phyloP scores from a whole-genome alignment of 2,888 invertebrate genomes.

The Chymomyza caudatula region DNA sequence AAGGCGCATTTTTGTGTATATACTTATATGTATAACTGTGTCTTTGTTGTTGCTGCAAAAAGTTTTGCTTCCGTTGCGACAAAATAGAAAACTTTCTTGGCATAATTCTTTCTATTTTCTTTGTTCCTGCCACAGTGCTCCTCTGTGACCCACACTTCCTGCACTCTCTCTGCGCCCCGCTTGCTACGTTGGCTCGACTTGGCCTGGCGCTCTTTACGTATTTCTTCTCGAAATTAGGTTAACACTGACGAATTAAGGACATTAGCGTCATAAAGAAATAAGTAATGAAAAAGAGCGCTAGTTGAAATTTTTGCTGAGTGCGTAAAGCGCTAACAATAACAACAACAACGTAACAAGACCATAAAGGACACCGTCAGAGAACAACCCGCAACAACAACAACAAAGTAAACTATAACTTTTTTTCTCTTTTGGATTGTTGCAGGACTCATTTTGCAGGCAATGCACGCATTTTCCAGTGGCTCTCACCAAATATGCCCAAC shows the following conservation, averaged over 20 bases:
- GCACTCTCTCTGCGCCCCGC: not conserved
- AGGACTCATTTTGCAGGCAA: slow-evolving; percentile 45
- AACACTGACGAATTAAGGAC: slow-evolving; percentile 73
- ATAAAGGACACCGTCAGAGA: slow-evolving; percentile 9
- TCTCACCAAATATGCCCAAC: too few species aligned
- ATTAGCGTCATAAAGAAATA: slow-evolving; percentile 73
- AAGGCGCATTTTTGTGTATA: slow-evolving; percentile 24
- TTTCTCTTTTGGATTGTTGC: slow-evolving; percentile 43
- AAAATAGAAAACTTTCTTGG: slow-evolving; percentile 72
- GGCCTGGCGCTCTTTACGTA: slow-evolving; percentile 39
- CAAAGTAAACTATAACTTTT: slow-evolving; percentile 8
- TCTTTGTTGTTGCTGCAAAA: slow-evolving; percentile 46
- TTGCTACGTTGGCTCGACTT: not conserved
- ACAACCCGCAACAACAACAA: too few species aligned
- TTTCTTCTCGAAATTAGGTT: slow-evolving; percentile 61
- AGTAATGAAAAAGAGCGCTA: slow-evolving; percentile 61
- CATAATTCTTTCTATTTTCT: slow-evolving; percentile 64
- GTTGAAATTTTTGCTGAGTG: not conserved
- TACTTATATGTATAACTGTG: slow-evolving; percentile 19
- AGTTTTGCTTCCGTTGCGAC: slow-evolving; percentile 62
- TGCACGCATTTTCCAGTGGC: slow-evolving; percentile 29
- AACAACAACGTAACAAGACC: slow-evolving; percentile 14
- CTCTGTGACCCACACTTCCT: slow-evolving; percentile 38
- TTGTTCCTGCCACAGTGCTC: slow-evolving; percentile 5
- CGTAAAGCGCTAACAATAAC: slow-evolving; percentile 49